These are phyloP conservation scores for Epizoanthus stellaris DNA, from an alignment of 92 coral and sea anemone genomes.

Conservation along the genomic window DNA sequence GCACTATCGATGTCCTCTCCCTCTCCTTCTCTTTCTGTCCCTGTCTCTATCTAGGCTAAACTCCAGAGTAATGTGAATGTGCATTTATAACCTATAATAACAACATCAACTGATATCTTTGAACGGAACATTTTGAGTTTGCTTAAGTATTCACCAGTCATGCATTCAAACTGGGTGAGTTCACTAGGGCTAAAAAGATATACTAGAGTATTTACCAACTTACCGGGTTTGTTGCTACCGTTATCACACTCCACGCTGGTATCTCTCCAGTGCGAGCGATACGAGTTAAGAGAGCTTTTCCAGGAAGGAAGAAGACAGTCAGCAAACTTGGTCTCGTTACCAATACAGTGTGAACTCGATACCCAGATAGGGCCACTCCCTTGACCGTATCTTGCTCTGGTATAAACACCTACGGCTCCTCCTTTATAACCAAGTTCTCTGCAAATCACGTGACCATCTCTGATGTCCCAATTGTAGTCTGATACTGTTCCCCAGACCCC, in stretches of 20 bases:
- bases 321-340: constrained; percentile 2
- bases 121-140: no score
- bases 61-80: no score
- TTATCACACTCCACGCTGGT: constrained; percentile 5
- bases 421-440: constrained; percentile 16
- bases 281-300: not conserved
- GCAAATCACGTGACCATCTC: constrained; percentile 32
- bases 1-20: no score
- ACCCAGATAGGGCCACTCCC: constrained; percentile 21
- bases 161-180: no score
- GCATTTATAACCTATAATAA: no score
- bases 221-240: constrained; percentile 17
- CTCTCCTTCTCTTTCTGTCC: no score
- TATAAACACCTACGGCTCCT: constrained; percentile 13
- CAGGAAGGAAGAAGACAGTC: constrained; percentile 26
- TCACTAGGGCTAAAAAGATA: no score
- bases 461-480: not conserved
- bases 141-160: no score
- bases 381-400: not conserved
- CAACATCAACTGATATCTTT: no score
- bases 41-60: no score
- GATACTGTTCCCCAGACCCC: constrained; percentile 32
- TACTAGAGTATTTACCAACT: not conserved
- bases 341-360: constrained; percentile 1
- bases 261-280: not conserved